phyloP scores from a whole-genome alignment of 2,113 vertebrate genomes.

The Eulacestoma nigropectus region DNA sequence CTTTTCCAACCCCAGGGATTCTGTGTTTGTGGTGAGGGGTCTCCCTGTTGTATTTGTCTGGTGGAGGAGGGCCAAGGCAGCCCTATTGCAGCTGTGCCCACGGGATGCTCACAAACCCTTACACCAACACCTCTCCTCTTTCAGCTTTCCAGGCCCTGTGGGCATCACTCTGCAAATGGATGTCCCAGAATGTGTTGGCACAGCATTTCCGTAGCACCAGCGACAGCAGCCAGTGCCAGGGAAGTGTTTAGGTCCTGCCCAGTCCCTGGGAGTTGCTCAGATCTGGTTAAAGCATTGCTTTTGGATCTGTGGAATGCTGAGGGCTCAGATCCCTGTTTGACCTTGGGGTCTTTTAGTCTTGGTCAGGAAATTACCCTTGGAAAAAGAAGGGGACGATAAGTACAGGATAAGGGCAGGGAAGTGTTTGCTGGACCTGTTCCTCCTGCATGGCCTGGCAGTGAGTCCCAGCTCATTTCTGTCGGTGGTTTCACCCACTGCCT shows the following conservation, averaged over 20 bases:
- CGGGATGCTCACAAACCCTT: accelerated
- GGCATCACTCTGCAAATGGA: neutral
- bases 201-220: neutral
- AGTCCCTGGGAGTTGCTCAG: neutral
- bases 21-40: accelerated
- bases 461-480: neutral
- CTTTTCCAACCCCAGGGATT: neutral
- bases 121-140: accelerated
- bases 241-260: neutral
- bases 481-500: neutral
- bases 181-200: neutral
- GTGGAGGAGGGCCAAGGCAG: neutral
- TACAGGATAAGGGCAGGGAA: neutral
- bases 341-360: neutral
- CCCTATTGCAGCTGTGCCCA: accelerated
- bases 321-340: neutral
- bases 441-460: accelerated
- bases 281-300: neutral
- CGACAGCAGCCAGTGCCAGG: accelerated
- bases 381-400: neutral
- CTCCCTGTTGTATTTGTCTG: neutral
- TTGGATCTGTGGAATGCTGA: neutral
- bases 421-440: neutral
- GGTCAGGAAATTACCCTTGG: neutral
- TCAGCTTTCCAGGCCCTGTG: neutral